A percentile compares a stretch with the other conserved stretches of the same genome.
Evolutionary conservation across 2,888 invertebrate genomes (phyloP).

Genomic region (Tricholauxania praeusta): DNA sequence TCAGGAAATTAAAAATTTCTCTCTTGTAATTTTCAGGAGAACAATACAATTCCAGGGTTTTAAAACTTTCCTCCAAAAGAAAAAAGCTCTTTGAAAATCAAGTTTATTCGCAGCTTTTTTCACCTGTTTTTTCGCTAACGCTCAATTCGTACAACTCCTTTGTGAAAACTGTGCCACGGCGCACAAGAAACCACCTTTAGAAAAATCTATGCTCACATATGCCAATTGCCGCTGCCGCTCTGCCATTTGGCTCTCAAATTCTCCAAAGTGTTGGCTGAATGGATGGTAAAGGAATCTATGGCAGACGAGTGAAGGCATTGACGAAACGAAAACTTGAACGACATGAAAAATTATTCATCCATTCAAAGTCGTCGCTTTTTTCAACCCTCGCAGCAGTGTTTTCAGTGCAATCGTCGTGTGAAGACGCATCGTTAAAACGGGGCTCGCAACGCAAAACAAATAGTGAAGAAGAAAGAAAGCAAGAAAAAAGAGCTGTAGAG

Average conservation of each 20-base stretch:
- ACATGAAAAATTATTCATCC: constrained; percentile 36
- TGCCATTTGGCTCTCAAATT: background rate
- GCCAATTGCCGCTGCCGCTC: background rate
- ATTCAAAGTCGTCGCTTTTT: constrained; percentile 46
- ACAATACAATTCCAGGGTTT: too few species aligned
- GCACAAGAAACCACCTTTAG: background rate
- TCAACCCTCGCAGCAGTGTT: constrained; percentile 59
- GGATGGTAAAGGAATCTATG: background rate
- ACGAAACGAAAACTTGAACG: constrained; percentile 17
- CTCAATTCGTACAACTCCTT: background rate
- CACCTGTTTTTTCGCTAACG: background rate
- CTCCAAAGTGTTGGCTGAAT: background rate
- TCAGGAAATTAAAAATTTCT: too few species aligned
- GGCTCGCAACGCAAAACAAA: constrained; percentile 37
- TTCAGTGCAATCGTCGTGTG: constrained; percentile 63
- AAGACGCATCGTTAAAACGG: constrained; percentile 56
- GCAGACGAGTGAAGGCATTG: background rate
- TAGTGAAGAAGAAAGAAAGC: constrained; percentile 7
- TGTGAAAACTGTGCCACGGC: constrained; percentile 19
- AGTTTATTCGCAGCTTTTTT: too few species aligned
- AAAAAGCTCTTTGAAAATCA: background rate
- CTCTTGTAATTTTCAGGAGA: too few species aligned
- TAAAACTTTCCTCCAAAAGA: background rate
- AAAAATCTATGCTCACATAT: too few species aligned
- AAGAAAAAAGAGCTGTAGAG: background rate